Evolutionary conservation across 2,113 vertebrate genomes (phyloP).

Genomic region (Candoia aspera): DNA sequence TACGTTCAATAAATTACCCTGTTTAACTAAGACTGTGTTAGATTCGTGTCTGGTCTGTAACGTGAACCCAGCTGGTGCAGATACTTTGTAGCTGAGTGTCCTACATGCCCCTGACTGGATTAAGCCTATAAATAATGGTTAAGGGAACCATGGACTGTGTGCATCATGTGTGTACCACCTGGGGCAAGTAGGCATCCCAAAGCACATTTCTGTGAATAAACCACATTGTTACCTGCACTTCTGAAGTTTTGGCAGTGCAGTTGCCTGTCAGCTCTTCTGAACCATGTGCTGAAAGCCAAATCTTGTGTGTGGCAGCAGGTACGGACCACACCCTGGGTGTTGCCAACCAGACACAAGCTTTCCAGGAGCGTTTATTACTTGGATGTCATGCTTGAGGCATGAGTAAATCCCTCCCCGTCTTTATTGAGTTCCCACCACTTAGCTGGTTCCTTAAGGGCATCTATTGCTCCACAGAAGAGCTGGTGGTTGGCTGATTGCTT

Average conservation of each 20-base stretch:
- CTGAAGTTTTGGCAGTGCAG: background rate
- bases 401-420: background rate
- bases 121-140: background rate
- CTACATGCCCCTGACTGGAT: background rate
- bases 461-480: background rate
- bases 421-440: background rate
- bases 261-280: background rate
- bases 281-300: background rate
- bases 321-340: constrained; percentile 12
- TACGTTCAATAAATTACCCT: background rate
- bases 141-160: background rate
- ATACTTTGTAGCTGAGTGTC: background rate
- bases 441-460: background rate
- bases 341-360: background rate
- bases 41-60: background rate
- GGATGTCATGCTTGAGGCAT: background rate
- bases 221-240: background rate
- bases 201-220: background rate
- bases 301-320: background rate
- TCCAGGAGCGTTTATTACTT: background rate
- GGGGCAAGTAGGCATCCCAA: background rate
- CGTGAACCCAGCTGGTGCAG: background rate
- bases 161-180: background rate
- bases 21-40: background rate
- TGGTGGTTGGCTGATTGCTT: background rate